Conservation (phyloP, 2,888 invertebrate species). For the Fragum fragum region DNA sequence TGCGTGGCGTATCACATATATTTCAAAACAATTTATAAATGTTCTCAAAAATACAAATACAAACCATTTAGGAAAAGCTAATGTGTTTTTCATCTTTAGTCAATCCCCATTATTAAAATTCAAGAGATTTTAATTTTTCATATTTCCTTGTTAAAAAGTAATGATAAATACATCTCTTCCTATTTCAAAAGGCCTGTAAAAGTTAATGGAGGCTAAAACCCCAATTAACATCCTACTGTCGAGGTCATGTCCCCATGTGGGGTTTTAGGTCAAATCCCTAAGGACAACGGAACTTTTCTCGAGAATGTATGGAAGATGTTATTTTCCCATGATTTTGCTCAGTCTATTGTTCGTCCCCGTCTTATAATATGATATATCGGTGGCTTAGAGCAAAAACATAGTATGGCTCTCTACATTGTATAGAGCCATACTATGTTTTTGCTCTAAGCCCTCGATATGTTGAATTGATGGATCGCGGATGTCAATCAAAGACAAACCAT, state of each 20-base stretch:
- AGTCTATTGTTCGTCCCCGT: no score
- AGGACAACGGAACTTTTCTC: neutral
- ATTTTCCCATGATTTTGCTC: no score
- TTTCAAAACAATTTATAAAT: no score
- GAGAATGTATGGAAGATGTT: no score
- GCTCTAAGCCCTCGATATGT: no score
- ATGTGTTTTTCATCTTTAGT: neutral
- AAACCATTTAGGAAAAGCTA: neutral
- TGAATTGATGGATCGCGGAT: no score
- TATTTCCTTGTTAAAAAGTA: neutral
- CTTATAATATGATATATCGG: no score
- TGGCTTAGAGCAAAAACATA: no score
- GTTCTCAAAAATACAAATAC: neutral
- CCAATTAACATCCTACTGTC: neutral
- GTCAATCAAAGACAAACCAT: no score
- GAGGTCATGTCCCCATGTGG: neutral
- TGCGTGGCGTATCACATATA: no score
- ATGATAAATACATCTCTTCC: slow-evolving; percentile 3
- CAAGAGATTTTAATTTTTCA: slow-evolving; percentile 2
- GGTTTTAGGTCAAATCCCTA: neutral
- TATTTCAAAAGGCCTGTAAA: slow-evolving; percentile 1
- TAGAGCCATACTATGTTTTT: no score
- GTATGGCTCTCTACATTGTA: no score
- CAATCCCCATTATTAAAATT: neutral
- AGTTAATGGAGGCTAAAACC: neutral